Conservation (phyloP, 2,113 vertebrate species). For the Hassar affinis region DNA sequence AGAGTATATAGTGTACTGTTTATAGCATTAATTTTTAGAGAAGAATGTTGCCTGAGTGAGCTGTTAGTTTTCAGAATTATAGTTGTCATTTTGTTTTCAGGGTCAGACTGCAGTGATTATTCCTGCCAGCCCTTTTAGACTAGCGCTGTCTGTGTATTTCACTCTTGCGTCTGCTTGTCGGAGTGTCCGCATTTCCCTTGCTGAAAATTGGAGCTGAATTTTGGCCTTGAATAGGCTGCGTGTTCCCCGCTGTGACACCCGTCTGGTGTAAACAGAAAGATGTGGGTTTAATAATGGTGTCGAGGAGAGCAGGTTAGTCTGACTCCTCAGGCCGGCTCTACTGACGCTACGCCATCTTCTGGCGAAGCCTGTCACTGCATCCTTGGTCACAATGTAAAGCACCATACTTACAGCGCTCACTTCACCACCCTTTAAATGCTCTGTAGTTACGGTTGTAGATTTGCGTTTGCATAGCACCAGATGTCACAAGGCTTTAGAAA, state of each 20-base stretch:
- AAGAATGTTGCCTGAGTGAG: neutral
- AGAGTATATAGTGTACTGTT: neutral
- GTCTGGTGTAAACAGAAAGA: neutral
- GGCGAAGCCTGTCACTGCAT: conserved; percentile 48
- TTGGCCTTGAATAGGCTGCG: neutral
- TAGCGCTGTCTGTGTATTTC: neutral
- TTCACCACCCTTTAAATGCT: neutral
- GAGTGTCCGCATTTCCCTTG: neutral
- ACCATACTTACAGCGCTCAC: neutral
- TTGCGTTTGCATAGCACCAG: neutral
- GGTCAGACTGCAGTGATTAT: conserved; percentile 13
- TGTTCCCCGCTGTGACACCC: conserved; percentile 6
- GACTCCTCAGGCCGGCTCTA: neutral
- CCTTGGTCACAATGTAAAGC: neutral
- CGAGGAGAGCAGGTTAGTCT: neutral
- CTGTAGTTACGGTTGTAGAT: neutral
- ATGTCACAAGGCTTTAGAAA: neutral
- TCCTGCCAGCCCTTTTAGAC: neutral
- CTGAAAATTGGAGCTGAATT: neutral
- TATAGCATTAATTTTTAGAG: neutral
- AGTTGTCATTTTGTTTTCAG: conserved; percentile 13
- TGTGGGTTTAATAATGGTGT: conserved; percentile 30
- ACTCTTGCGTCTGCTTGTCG: neutral
- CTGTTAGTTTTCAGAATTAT: neutral
- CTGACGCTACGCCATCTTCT: conserved; percentile 71